phyloP scores from a whole-genome alignment of 2,113 vertebrate species.

The Fregata magnificens region DNA sequence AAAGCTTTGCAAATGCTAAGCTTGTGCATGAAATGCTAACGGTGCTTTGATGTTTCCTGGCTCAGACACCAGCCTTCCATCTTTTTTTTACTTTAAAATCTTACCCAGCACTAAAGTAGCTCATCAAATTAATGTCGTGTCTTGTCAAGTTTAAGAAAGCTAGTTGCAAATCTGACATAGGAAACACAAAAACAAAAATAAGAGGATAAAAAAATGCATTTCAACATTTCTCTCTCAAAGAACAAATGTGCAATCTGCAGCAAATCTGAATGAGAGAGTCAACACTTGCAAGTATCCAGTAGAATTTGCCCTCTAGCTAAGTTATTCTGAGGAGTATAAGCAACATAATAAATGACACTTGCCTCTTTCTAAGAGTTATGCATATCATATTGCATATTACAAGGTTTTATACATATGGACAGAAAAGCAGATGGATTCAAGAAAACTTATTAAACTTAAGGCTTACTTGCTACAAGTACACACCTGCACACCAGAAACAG shows the following conservation, averaged over 20 bases:
- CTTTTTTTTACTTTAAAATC: slow-evolving; percentile 20
- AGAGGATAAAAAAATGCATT: neutral
- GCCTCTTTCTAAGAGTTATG: neutral
- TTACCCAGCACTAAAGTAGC: neutral
- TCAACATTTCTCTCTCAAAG: slow-evolving; percentile 12
- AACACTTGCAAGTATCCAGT: neutral
- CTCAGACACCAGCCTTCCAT: neutral
- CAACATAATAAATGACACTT: neutral
- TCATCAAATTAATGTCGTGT: neutral
- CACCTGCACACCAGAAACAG: slow-evolving; percentile 20
- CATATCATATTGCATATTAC: neutral
- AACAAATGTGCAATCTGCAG: slow-evolving; percentile 5
- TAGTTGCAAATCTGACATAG: neutral
- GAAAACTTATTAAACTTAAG: neutral
- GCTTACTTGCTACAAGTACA: neutral
- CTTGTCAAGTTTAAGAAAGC: neutral
- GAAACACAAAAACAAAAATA: slow-evolving; percentile 10
- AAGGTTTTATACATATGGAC: neutral
- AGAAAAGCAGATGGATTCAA: slow-evolving; percentile 3
- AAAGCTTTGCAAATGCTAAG: slow-evolving; percentile 36
- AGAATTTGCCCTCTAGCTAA: neutral
- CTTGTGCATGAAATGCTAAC: neutral
- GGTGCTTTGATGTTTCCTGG: neutral
- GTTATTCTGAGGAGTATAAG: neutral
- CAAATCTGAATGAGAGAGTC: neutral